Conservation (phyloP, 2,888 invertebrate species). For the Amblyjoppa fuscipennis region DNA sequence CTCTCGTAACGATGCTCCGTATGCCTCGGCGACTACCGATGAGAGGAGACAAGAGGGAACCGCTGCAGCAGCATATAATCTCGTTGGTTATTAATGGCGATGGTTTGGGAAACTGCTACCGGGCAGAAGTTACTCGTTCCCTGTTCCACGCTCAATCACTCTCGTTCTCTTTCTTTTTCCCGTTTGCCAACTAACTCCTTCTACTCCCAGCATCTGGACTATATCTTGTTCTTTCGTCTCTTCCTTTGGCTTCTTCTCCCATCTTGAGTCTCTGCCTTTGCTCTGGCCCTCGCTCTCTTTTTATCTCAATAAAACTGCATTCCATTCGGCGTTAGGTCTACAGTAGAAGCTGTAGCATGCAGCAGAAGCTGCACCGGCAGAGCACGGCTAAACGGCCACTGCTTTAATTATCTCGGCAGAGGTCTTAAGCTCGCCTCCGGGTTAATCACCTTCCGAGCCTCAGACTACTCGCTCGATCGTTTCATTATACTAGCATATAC, state of each 20-base stretch:
- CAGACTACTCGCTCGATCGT: constrained; percentile 59
- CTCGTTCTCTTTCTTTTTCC: constrained; percentile 65
- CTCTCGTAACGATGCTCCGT: constrained; percentile 59
- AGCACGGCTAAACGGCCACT: constrained; percentile 73
- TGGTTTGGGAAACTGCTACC: constrained; percentile 85
- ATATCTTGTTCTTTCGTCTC: constrained; percentile 56
- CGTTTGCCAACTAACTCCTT: constrained; percentile 52
- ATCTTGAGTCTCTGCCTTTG: constrained; percentile 51
- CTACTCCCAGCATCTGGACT: constrained; percentile 47
- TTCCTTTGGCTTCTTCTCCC: constrained; percentile 54
- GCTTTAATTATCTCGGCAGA: constrained; percentile 78
- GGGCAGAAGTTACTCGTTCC: constrained; percentile 79
- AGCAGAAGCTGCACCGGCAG: constrained; percentile 54
- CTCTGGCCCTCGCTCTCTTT: constrained; percentile 70
- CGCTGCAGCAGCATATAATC: constrained; percentile 83
- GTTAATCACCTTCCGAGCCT: constrained; percentile 71
- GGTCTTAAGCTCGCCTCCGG: constrained; percentile 68
- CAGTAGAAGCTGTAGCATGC: constrained; percentile 56
- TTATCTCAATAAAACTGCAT: constrained; percentile 80
- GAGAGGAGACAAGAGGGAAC: constrained; percentile 71
- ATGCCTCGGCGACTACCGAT: constrained; percentile 60
- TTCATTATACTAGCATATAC: constrained; percentile 52
- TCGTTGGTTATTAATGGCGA: constrained; percentile 84
- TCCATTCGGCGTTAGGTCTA: constrained; percentile 78
- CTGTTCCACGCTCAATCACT: constrained; percentile 72